Evolutionary conservation across 2,888 invertebrate genomes (phyloP), one percentile per base, ranked within the genome.

Genomic region (Philaethria dido): DNA sequence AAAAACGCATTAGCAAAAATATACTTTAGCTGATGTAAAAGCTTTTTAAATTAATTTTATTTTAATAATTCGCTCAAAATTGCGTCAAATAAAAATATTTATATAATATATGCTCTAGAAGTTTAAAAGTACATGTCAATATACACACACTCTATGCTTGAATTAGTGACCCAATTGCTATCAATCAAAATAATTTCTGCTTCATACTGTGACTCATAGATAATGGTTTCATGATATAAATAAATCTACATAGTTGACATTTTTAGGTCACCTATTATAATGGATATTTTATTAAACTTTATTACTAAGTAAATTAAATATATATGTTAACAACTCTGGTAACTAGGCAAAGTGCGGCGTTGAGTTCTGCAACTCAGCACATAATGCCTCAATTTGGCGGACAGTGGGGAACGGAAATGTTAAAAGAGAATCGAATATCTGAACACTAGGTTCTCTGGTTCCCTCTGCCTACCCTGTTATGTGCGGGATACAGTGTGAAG

Each of bases 111-210:
- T 29, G 1, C 33, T 36, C 3, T 29, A 29, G 29, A 4, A 13
- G 2, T 22, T 20, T 14, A 2, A 47, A 47, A 13, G 20, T 16
- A 45, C 11, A 45, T 45, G 18, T 45, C 20, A 20, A 3, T 45
- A 42, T 20, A 42, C 2, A 14, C 8, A 8, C 9, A 42, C 39
- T 22, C 6, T 52, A 52, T 33, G 4, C n/a, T 57, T 22, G 8
- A 29, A 47, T 33, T 55, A 60, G 29, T 45, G 42, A 33, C 18
- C 57, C 39, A 50, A 48, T n/a, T 18, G 16, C 29, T 48, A 14
- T 14, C 16, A 60, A 60, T 59, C 39, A 44, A 29, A 44, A 59
- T 44, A 22, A 20, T 55, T 39, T 39, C 20, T 55, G 29, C 3
- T 16, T 52, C 52, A 9, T 16, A 29, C 29, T 52, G 52, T 39